These are phyloP conservation scores for Nipponacmea schrenckii DNA, from an alignment of 2,888 invertebrate genomes.

Conservation along the genomic window DNA sequence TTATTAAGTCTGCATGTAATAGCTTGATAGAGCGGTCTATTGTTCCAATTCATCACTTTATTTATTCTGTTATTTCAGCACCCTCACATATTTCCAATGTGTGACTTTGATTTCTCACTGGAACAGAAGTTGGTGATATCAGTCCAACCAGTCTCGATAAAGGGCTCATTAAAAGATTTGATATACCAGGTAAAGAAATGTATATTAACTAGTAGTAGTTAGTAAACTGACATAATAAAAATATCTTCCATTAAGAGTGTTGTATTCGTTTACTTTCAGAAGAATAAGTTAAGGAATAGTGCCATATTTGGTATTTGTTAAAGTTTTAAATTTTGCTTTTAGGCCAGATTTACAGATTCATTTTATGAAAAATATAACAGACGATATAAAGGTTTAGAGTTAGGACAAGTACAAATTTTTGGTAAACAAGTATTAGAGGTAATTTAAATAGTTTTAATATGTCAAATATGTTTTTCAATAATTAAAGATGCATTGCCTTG, in stretches of 20 bases:
- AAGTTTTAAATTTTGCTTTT: conserved; percentile 35
- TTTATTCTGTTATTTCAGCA: conserved; percentile 76
- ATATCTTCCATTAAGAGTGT: background rate
- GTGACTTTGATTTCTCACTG: conserved; percentile 81
- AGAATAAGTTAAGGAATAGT: too few species aligned
- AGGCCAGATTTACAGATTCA: conserved; percentile 84
- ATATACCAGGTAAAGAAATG: conserved; percentile 81
- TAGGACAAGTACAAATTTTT: conserved; percentile 80
- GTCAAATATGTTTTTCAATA: too few species aligned
- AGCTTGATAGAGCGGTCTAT: too few species aligned
- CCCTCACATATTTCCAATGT: conserved; percentile 90
- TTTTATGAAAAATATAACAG: conserved; percentile 81
- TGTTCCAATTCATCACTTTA: too few species aligned
- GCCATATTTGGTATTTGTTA: too few species aligned
- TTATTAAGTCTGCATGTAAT: too few species aligned
- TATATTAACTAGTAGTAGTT: background rate
- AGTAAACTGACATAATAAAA: background rate
- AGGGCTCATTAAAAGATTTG: conserved; percentile 88
- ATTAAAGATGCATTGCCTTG: too few species aligned
- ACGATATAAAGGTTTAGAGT: conserved; percentile 75
- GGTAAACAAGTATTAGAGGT: conserved; percentile 57
- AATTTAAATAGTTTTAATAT: too few species aligned
- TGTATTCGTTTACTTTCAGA: too few species aligned
- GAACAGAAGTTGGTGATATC: conserved; percentile 74
- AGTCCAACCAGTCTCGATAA: conserved; percentile 84